phyloP scores from a whole-genome alignment of 2,797 vertebrate genomes.

The Anas bahamensis region DNA sequence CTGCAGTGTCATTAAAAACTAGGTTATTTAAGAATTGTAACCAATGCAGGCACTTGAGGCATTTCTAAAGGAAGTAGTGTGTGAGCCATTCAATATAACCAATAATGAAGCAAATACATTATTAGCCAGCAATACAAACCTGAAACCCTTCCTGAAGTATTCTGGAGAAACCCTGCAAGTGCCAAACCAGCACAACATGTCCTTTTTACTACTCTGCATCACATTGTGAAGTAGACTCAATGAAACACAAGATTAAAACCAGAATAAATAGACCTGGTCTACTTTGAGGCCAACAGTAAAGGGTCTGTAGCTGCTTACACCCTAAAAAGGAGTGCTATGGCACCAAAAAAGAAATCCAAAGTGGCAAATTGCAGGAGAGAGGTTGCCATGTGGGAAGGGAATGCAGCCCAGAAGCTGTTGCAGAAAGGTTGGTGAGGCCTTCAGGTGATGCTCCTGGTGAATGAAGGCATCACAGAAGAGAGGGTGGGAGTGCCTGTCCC shows the following conservation, averaged over 20 bases:
- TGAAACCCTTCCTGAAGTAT: constrained; percentile 20
- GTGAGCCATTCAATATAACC: neutral
- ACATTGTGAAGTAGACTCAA: neutral
- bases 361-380: neutral
- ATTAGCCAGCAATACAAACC: neutral
- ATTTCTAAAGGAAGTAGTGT: constrained; percentile 52
- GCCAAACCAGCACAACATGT: neutral
- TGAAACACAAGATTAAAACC: neutral
- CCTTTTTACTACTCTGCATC: neutral
- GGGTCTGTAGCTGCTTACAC: accelerated
- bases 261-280: neutral
- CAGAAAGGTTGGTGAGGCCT: neutral
- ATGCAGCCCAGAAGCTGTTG: neutral
- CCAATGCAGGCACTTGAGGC: neutral
- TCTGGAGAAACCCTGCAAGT: neutral
- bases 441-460: neutral
- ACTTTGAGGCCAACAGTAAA: neutral
- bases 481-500: neutral
- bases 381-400: neutral
- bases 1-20: constrained; percentile 43
- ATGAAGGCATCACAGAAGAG: neutral
- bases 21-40: constrained; percentile 46
- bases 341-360: neutral
- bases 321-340: accelerated
- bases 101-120: neutral